A percentile compares a stretch with the other conserved stretches of the same genome.
Conservation (phyloP, 1,140 invertebrate genomes). For the Aphelenchoides besseyi region DNA sequence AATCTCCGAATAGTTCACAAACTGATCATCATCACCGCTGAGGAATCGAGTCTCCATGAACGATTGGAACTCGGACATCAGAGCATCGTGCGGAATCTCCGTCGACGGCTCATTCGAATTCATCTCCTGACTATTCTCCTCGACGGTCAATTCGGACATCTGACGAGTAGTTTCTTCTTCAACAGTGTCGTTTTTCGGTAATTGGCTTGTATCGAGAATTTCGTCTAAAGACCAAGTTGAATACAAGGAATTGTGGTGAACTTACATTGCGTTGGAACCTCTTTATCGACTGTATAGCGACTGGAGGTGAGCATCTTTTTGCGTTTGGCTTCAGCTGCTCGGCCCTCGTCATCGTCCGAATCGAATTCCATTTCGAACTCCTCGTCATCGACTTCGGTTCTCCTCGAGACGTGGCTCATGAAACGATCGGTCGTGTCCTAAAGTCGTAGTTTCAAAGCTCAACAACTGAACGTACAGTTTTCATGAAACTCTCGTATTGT, state of each 20-base stretch:
- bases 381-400: constrained; percentile 46
- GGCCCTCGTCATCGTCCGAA: constrained; percentile 45
- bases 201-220: no score
- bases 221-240: no score
- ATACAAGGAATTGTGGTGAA: no score
- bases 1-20: constrained; percentile 72
- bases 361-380: constrained; percentile 50
- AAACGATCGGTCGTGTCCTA: constrained; percentile 40
- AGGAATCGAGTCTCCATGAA: constrained; percentile 84
- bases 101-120: constrained; percentile 45
- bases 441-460: constrained; percentile 9
- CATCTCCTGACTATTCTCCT: constrained; percentile 1
- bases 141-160: constrained; percentile 22
- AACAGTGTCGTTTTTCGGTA: constrained; percentile 42
- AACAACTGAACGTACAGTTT: constrained; percentile 23
- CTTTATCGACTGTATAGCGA: constrained; percentile 15
- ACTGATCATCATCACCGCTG: constrained; percentile 74
- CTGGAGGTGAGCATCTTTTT: constrained; percentile 20
- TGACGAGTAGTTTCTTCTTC: constrained; percentile 36
- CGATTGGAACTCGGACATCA: constrained; percentile 79
- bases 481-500: constrained; percentile 28
- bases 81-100: constrained; percentile 62
- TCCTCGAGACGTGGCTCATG: constrained; percentile 47
- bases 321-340: constrained; percentile 31
- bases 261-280: constrained; percentile 7